Conservation (phyloP, 2,888 invertebrate species). For the Chalcosyrphus nemorum region DNA sequence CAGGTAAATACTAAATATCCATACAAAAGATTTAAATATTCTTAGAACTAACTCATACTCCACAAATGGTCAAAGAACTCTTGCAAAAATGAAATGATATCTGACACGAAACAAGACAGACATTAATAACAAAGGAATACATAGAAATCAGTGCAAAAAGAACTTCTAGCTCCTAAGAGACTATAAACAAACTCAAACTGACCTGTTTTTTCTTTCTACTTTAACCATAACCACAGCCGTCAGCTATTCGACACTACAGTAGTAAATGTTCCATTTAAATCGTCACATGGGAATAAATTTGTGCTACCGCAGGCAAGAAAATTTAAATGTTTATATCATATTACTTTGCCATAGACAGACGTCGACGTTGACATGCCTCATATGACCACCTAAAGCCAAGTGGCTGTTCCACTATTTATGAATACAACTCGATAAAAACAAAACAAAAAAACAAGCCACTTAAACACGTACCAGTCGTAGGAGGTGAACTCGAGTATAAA, state of each 20-base stretch:
- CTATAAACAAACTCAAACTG: conserved; percentile 31
- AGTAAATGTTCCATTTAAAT: conserved; percentile 49
- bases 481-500: conserved; percentile 43
- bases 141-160: neutral
- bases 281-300: conserved; percentile 49
- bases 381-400: conserved; percentile 44
- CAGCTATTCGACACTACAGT: conserved; percentile 36
- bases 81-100: neutral
- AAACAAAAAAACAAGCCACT: conserved; percentile 17
- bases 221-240: conserved; percentile 19
- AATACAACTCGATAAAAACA: neutral
- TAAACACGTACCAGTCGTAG: conserved; percentile 55
- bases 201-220: conserved; percentile 42
- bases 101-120: neutral
- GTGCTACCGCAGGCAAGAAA: conserved; percentile 21
- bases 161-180: conserved; percentile 25
- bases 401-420: conserved; percentile 15
- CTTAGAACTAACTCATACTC: neutral
- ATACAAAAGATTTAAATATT: neutral
- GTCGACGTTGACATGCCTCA: conserved; percentile 21
- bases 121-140: neutral
- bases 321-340: conserved; percentile 30
- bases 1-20: conserved; percentile 76
- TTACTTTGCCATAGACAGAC: conserved; percentile 39
- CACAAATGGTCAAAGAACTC: neutral